Evolutionary conservation across 2,113 vertebrate genomes (phyloP).

Genomic region (Anseranas semipalmata): DNA sequence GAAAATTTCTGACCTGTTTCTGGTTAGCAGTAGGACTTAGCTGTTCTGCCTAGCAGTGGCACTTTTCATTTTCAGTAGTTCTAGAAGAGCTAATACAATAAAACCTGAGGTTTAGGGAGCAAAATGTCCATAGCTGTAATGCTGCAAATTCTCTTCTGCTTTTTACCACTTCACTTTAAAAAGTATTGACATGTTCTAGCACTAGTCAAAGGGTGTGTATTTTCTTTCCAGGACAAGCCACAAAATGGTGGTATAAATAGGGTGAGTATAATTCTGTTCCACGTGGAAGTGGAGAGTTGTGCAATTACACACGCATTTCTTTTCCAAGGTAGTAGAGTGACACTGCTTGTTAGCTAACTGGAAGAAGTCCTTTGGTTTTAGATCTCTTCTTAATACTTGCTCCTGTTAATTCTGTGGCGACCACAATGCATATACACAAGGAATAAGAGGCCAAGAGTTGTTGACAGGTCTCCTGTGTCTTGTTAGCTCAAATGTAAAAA

Average conservation of each 20-base stretch:
- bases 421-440: not conserved
- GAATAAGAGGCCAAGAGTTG: not conserved
- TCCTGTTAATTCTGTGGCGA: not conserved
- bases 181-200: not conserved
- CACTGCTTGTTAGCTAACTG: not conserved
- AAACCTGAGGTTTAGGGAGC: not conserved
- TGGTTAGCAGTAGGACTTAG: not conserved
- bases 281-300: not conserved
- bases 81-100: not conserved
- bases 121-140: not conserved
- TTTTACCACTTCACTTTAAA: not conserved
- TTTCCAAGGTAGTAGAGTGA: not conserved
- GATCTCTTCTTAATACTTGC: not conserved
- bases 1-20: not conserved
- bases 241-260: not conserved
- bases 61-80: not conserved
- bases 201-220: not conserved
- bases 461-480: slow-evolving; percentile 19
- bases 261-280: not conserved
- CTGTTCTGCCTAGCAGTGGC: not conserved
- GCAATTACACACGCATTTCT: not conserved
- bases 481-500: slow-evolving; percentile 29
- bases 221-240: not conserved
- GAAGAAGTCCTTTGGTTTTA: not conserved
- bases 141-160: not conserved